These are phyloP conservation scores for Trachops cirrhosus DNA, from an alignment of 2,797 vertebrate genomes.

Conservation along the genomic window DNA sequence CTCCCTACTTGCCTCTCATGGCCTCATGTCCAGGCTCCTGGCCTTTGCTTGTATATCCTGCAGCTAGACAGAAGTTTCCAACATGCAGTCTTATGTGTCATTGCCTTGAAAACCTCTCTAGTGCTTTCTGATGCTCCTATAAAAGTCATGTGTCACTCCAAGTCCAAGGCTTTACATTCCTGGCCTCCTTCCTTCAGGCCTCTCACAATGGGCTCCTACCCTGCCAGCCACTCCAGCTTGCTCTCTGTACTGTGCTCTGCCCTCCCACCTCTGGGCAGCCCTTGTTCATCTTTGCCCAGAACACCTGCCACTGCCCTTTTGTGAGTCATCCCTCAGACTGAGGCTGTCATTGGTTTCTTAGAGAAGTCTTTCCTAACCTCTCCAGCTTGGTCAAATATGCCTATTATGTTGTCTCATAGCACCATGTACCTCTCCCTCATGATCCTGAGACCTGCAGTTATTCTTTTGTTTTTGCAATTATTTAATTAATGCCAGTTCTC, in stretches of 20 bases:
- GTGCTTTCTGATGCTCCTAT: background rate
- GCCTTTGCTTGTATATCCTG: background rate
- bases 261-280: background rate
- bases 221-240: background rate
- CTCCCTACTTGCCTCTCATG: background rate
- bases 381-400: background rate
- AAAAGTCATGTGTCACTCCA: background rate
- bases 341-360: background rate
- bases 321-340: background rate
- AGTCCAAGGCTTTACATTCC: fast-evolving
- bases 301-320: background rate
- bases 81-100: fast-evolving
- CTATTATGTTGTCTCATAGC: fast-evolving
- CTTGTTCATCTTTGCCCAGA: background rate
- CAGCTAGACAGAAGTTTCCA: background rate
- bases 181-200: background rate
- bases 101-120: background rate
- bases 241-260: background rate
- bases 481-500: fast-evolving
- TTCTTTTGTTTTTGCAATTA: background rate
- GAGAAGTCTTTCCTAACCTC: background rate
- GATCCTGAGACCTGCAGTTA: too few relatives aligned
- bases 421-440: background rate
- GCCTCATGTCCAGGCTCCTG: background rate
- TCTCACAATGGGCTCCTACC: background rate